Base-by-base conservation (phyloP, 2,113 vertebrate species). In the Onychostruthus taczanowskii region DNA sequence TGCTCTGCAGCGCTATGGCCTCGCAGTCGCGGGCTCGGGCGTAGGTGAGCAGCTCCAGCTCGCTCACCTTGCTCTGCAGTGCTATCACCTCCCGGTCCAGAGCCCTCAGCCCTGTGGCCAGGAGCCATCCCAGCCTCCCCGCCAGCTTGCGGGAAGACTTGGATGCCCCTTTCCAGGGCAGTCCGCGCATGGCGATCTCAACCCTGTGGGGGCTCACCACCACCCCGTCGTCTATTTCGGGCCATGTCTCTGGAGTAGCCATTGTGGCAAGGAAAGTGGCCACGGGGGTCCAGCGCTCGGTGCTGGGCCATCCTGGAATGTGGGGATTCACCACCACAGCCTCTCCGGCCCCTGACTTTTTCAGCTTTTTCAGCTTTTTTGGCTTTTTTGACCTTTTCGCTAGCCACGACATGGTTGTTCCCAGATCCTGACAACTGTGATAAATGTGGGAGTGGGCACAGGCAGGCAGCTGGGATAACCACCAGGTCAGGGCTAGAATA, bases 271-370 rank as follows among this genome's bases (percentile, higher is more conserved):
- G 80, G 49, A 90, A 90, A 21, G 64, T 20, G 64, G 88, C 88
- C 88, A 90, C 88, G 0, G 88, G 88, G 1, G 49, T 77, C 88
- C 88, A 90, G 80, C 88, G 80, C 88, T 90, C 88, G 0, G 88
- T 77, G 41, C 80, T 90, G 80, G 88, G 80, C 88, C 88, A 84
- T 5, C 88, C 88, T 43, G 88, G 80, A 17, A 90, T 90, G 72
- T 84, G 56, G 31, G 80, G 80, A 16, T 56, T 90, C 49, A 70
- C 64, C 88, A 56, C 27, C 49, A 77, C 49, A 21, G 64, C 22
- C 31, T 84, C 80, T 16, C 72, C 64, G 0, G 49, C 43, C 56
- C 72, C 80, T 5, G 80, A 64, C 37, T 84, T 90, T 17, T 77
- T 90, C 41, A 56, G 3, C 56, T 90, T 90, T 37, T 84, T 84